Evolutionary conservation across 2,113 vertebrate species (phyloP).

Genomic region (Cepphus grylle): DNA sequence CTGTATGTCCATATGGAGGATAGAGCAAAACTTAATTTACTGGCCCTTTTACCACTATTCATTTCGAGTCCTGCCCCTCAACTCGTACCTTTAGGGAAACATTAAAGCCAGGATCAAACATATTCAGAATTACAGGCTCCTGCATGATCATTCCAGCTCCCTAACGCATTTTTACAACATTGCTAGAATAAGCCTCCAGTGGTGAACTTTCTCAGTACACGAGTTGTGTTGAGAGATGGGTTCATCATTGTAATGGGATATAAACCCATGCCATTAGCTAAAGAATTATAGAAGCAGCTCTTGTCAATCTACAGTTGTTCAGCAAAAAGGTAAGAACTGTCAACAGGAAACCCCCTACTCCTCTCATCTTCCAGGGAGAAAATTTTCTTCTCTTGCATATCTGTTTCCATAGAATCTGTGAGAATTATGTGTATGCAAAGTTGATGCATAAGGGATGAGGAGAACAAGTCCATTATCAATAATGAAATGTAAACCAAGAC

Average conservation of each 20-base stretch:
- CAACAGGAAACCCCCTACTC: neutral
- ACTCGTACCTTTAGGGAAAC: neutral
- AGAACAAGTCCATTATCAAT: neutral
- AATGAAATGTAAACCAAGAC: neutral
- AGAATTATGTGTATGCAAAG: neutral
- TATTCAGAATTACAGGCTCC: conserved; percentile 31
- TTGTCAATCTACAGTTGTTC: conserved; percentile 9
- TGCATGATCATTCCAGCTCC: conserved; percentile 45
- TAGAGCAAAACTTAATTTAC: neutral
- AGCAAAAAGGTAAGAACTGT: neutral
- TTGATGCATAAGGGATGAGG: neutral
- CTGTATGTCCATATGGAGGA: neutral
- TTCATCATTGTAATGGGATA: conserved; percentile 30
- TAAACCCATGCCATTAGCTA: conserved; percentile 31
- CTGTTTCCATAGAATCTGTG: neutral
- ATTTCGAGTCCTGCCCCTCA: neutral
- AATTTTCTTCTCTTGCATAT: neutral
- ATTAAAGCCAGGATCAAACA: conserved; percentile 37
- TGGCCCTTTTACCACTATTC: neutral
- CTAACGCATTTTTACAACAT: conserved; percentile 23
- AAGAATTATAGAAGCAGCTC: conserved; percentile 34
- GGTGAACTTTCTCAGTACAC: neutral
- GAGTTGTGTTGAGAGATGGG: conserved; percentile 43
- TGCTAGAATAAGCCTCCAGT: conserved; percentile 40
- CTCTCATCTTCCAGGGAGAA: neutral